Base-by-base conservation (phyloP, 2,797 vertebrate genomes). In the Loriculus beryllinus region DNA sequence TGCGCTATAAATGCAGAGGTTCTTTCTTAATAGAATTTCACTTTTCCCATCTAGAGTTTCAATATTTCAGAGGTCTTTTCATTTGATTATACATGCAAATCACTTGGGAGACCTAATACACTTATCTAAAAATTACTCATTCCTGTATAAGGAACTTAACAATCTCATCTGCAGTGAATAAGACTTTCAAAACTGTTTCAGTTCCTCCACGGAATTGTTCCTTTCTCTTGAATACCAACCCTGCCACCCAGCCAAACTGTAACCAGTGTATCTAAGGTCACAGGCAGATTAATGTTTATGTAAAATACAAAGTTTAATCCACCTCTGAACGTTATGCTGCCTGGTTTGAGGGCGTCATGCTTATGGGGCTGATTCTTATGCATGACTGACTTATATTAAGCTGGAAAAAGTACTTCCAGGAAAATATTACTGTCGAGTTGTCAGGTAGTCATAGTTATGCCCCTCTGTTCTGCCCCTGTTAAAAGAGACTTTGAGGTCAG, bases 61-160 rank as follows among this genome's bases (percentile, higher is more conserved):
- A 96, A 87, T 97, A 96, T 90, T 97, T 71, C 92, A 95, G 68
- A 83, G 62, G 68, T 78, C 95, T 92, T 96, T 97, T 96, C 96
- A 92, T 88, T 95, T 93, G 95, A 96, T 96, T 96, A 94, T 96
- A 95, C 92, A 96, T 96, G 90, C 89, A 97, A 96, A 96, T 96
- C 96, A 94, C 94, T 94, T 86, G 88, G 93, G 95, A 96, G 54
- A 59, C 71, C 79, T 95, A 96, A 97, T 89, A 96, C 68, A 91
- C 63, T 97, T 96, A 95, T 84, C 92, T 96, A 95, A 95, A 96
- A 96, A 96, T 96, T 97, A 93, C 91, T 93, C 68, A 69, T 89
- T 96, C 79, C 70, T 84, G 79, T 88, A 81, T 90, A 95, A 96
- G 17, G 56, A 91, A 91, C 82, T 94, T 91, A 95, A 96, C 91